These are phyloP conservation scores for Clarias platycephalus DNA, from an alignment of 2,797 vertebrate species.

Conservation along the genomic window DNA sequence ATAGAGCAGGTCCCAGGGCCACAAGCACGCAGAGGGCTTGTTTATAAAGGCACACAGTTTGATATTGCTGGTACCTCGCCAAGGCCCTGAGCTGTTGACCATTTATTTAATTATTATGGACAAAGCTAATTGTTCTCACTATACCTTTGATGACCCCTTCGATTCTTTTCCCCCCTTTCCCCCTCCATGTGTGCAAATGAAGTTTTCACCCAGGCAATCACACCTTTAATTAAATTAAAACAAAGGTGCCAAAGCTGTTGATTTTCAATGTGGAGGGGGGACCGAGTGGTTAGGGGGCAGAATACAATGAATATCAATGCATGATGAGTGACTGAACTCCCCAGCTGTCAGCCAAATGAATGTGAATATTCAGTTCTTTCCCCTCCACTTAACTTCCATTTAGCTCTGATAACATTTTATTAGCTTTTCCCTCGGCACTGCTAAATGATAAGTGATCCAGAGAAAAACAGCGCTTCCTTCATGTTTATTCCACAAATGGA, in stretches of 20 bases:
- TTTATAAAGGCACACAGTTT: conserved; percentile 21
- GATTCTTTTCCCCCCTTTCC: conserved; percentile 38
- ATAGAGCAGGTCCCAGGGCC: conserved; percentile 26
- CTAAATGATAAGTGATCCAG: conserved; percentile 58
- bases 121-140: conserved; percentile 69
- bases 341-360: conserved; percentile 78
- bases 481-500: conserved; percentile 51
- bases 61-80: conserved; percentile 30
- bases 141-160: conserved; percentile 54
- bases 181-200: conserved; percentile 68
- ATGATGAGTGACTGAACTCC: conserved; percentile 72
- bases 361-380: conserved; percentile 79
- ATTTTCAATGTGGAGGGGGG: conserved; percentile 68
- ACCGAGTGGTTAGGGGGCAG: conserved; percentile 45
- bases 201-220: conserved; percentile 74
- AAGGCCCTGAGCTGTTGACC: conserved; percentile 46
- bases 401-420: conserved; percentile 77
- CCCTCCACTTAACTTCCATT: conserved; percentile 78
- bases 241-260: conserved; percentile 76
- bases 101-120: conserved; percentile 65
- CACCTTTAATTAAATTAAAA: conserved; percentile 84
- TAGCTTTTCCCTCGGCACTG: conserved; percentile 66
- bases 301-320: conserved; percentile 80
- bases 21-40: conserved; percentile 11
- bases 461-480: conserved; percentile 55